These are phyloP conservation scores for Melitaea athalia DNA, from an alignment of 2,888 invertebrate genomes.

Conservation along the genomic window DNA sequence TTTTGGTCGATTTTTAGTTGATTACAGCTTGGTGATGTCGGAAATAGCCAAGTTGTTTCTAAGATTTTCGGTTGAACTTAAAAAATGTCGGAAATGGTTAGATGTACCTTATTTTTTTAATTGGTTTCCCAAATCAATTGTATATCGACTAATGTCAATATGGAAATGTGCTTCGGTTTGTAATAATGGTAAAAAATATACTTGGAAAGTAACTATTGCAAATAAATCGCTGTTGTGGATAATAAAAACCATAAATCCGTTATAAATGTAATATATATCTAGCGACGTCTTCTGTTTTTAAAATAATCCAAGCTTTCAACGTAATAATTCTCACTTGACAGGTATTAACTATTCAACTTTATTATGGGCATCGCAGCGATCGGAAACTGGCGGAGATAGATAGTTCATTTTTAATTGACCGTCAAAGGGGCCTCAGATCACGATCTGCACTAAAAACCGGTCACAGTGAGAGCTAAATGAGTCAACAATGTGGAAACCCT, in stretches of 20 bases:
- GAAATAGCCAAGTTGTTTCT: background rate
- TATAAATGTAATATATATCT: background rate
- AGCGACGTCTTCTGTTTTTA: slow-evolving; percentile 20
- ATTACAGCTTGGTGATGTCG: background rate
- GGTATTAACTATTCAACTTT: slow-evolving; percentile 37
- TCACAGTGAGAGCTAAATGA: slow-evolving; percentile 43
- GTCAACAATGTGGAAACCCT: slow-evolving; percentile 45
- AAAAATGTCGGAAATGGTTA: too few species aligned
- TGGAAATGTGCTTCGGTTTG: too few species aligned
- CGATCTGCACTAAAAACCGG: slow-evolving; percentile 41
- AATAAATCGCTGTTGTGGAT: background rate
- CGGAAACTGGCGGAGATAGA: slow-evolving; percentile 35
- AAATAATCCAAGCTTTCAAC: slow-evolving; percentile 23
- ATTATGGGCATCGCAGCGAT: slow-evolving; percentile 34
- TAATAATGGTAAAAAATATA: background rate
- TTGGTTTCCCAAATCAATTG: too few species aligned
- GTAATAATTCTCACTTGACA: slow-evolving; percentile 24
- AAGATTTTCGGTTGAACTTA: too few species aligned
- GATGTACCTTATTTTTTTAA: too few species aligned
- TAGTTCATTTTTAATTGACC: slow-evolving; percentile 43
- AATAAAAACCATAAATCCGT: background rate
- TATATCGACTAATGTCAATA: too few species aligned
- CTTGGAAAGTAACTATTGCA: slow-evolving; percentile 1
- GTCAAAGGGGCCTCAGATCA: slow-evolving; percentile 41
- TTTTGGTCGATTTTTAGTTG: slow-evolving; percentile 1